These are phyloP conservation scores for Theodoxus fluviatilis DNA, from an alignment of 2,888 invertebrate species.

Conservation along the genomic window DNA sequence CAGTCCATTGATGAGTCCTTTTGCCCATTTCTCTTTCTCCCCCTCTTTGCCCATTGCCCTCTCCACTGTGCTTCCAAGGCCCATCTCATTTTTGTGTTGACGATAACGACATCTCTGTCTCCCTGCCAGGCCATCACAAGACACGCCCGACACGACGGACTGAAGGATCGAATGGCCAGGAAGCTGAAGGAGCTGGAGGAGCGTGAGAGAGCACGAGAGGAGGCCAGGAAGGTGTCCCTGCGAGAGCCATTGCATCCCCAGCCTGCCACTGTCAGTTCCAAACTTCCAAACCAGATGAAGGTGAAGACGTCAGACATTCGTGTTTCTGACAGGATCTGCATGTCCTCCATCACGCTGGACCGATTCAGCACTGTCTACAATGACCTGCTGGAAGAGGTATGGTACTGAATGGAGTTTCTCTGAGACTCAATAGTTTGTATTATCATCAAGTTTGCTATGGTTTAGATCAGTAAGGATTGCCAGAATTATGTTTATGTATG, in stretches of 20 bases:
- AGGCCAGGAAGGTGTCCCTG: slow-evolving; percentile 47
- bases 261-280: slow-evolving; percentile 55
- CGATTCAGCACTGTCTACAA: slow-evolving; percentile 62
- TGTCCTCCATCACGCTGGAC: slow-evolving; percentile 59
- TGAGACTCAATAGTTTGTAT: background rate
- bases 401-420: too few relatives aligned
- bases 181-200: slow-evolving; percentile 56
- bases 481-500: too few relatives aligned
- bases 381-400: slow-evolving; percentile 63
- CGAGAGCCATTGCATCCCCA: slow-evolving; percentile 55
- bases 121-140: slow-evolving; percentile 58
- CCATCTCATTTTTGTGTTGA: too few relatives aligned
- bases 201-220: slow-evolving; percentile 44
- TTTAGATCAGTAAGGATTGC: too few relatives aligned
- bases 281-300: slow-evolving; percentile 54
- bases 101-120: too few relatives aligned
- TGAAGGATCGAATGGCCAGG: slow-evolving; percentile 47
- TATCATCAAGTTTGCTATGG: background rate
- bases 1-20: too few relatives aligned
- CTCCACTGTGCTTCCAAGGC: too few relatives aligned
- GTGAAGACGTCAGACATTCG: slow-evolving; percentile 62
- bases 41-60: too few relatives aligned
- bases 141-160: slow-evolving; percentile 54
- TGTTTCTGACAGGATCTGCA: slow-evolving; percentile 62
- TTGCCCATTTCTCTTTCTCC: too few relatives aligned